These are phyloP conservation scores for Psammodynastes pulverulentus DNA, from an alignment of 2,113 vertebrate genomes.

Conservation along the genomic window DNA sequence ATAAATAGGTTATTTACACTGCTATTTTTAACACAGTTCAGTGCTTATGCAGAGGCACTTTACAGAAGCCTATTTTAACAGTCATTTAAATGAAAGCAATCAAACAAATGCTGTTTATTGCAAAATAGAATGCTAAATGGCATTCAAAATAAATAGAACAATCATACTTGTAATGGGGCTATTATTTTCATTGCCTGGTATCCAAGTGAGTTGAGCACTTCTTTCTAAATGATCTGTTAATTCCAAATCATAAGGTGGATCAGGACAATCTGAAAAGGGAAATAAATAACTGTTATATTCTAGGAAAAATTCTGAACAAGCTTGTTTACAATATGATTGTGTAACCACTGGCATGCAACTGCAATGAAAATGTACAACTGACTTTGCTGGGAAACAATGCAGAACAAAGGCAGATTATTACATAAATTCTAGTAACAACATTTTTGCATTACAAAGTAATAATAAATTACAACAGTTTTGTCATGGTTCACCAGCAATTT, in stretches of 20 bases:
- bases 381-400: conserved; percentile 42
- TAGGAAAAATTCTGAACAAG: conserved; percentile 25
- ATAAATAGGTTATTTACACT: neutral
- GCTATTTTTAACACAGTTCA: neutral
- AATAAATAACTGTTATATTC: conserved; percentile 35
- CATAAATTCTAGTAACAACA: conserved; percentile 7
- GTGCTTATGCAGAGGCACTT: neutral
- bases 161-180: conserved; percentile 87
- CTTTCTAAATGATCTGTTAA: conserved; percentile 83
- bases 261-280: conserved; percentile 81
- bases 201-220: conserved; percentile 89
- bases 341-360: conserved; percentile 59
- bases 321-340: conserved; percentile 25
- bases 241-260: conserved; percentile 91
- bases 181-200: conserved; percentile 90
- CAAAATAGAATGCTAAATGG: neutral
- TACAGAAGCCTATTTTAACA: neutral
- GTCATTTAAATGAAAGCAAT: neutral
- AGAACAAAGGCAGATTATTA: neutral
- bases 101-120: neutral
- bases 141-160: neutral
- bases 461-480: neutral
- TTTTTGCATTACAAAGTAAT: neutral
- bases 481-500: conserved; percentile 45
- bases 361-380: conserved; percentile 42